Evolutionary conservation across 2,888 invertebrate genomes (phyloP).

Genomic region (Chrysodeixis includens): DNA sequence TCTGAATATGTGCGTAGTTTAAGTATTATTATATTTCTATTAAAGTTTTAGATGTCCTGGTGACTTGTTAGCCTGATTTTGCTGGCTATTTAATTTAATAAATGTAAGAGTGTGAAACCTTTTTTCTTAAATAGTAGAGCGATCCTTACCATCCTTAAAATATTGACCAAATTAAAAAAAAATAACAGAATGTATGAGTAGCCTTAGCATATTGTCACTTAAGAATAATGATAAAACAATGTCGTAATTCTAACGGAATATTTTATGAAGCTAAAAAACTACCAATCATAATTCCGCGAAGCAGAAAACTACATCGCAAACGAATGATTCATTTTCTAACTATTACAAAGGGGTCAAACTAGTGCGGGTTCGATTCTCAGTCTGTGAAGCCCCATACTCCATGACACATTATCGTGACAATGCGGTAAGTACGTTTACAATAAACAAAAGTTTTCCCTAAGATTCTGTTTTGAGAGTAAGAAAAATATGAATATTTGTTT

Average conservation of each 20-base stretch:
- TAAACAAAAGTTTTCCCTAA: slow-evolving; percentile 32
- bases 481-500: slow-evolving; percentile 24
- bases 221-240: too few species aligned
- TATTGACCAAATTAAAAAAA: too few species aligned
- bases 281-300: not conserved
- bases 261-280: not conserved
- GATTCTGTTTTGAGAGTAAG: slow-evolving; percentile 29
- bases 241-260: not conserved
- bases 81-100: too few species aligned
- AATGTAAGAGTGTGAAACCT: too few species aligned
- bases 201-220: too few species aligned
- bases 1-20: too few species aligned
- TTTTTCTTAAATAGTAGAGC: too few species aligned
- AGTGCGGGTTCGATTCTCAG: slow-evolving; percentile 36
- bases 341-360: slow-evolving; percentile 26
- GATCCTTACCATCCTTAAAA: too few species aligned
- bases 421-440: slow-evolving; percentile 30
- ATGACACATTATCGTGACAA: slow-evolving; percentile 30
- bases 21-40: too few species aligned
- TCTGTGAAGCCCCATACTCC: slow-evolving; percentile 26
- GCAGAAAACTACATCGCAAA: not conserved
- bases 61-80: too few species aligned
- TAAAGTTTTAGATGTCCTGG: too few species aligned
- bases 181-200: too few species aligned
- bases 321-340: slow-evolving; percentile 18